Percentiles rank a stretch among this genome's conserved stretches.
Conservation (phyloP, 53 echinoderm and acorn worm genomes). For the Zoroaster sp. region DNA sequence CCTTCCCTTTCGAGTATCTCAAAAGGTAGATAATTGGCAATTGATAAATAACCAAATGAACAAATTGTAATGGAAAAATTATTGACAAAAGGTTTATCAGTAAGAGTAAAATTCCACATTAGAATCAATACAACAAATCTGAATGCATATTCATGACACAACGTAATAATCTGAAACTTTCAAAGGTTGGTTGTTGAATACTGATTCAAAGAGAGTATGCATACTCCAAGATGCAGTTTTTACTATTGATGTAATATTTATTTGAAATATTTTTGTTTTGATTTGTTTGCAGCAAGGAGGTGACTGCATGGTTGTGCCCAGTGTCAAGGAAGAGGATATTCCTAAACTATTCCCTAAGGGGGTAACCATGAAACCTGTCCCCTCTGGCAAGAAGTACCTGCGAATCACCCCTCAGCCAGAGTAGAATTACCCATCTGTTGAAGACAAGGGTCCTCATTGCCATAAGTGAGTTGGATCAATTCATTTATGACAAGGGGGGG, state of each 20-base stretch:
- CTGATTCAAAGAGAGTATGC: no score
- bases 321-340: conserved; percentile 75
- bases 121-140: no score
- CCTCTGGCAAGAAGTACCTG: conserved; percentile 84
- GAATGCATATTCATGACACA: no score
- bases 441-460: neutral
- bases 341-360: conserved; percentile 82
- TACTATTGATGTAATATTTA: neutral
- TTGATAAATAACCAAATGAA: no score
- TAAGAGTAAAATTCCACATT: no score
- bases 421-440: conserved; percentile 6
- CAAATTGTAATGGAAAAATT: no score
- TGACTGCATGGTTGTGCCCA: conserved; percentile 90
- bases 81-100: no score
- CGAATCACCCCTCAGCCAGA: conserved; percentile 89
- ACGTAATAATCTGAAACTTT: no score
- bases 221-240: no score
- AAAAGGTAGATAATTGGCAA: no score
- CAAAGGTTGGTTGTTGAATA: no score
- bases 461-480: neutral
- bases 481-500: neutral
- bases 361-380: conserved; percentile 58
- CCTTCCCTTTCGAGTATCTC: no score
- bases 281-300: conserved; percentile 61
- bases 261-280: neutral